Base-by-base conservation (phyloP, 1,140 invertebrate genomes). In the Drosophila pseudoananassae region DNA sequence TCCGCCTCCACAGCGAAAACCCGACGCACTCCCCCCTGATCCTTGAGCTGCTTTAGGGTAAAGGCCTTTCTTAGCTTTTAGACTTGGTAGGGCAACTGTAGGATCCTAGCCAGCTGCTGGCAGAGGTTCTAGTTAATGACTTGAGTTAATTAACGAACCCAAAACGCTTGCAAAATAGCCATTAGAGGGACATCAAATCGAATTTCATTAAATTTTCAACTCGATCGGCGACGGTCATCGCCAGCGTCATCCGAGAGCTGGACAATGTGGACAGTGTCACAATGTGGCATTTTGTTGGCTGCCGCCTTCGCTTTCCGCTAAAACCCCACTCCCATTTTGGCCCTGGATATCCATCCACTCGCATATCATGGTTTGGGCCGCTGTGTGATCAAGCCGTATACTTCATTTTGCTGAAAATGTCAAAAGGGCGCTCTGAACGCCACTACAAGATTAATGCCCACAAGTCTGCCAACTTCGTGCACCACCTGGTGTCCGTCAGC, bases 381-480 rank as follows among this genome's bases (percentile, higher is more conserved):
- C n/a, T n/a, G n/a, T n/a, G n/a, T n/a, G n/a, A n/a, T n/a, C n/a
- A n/a, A n/a, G n/a, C n/a, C n/a, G n/a, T n/a, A n/a, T n/a, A n/a
- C n/a, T n/a, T n/a, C n/a, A n/a, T n/a, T n/a, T n/a, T n/a, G n/a
- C n/a, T n/a, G n/a, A n/a, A n/a, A n/a, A n/a, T n/a, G n/a, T n/a
- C n/a, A n/a, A n/a, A n/a, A n/a, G n/a, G n/a, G n/a, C n/a, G 95
- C 58, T 95, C 95, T 8, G 94, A 95, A 75, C 92, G 96, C 33
- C 93, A 94, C 60, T 97, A 97, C 92, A 93, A 94, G 79, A 95
- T 97, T 38, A 96, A 97, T 77, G 92, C 93, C 12, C 95, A 97
- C 71, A 93, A 96, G 66, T 97, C 96, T 25, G 96, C 96, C 1
- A 94, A 95, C 91, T 97, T 97, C 92, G 96, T 97, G 1, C 94